phyloP scores from a whole-genome alignment of 2,797 vertebrate genomes.

The Tarsius wallacei region DNA sequence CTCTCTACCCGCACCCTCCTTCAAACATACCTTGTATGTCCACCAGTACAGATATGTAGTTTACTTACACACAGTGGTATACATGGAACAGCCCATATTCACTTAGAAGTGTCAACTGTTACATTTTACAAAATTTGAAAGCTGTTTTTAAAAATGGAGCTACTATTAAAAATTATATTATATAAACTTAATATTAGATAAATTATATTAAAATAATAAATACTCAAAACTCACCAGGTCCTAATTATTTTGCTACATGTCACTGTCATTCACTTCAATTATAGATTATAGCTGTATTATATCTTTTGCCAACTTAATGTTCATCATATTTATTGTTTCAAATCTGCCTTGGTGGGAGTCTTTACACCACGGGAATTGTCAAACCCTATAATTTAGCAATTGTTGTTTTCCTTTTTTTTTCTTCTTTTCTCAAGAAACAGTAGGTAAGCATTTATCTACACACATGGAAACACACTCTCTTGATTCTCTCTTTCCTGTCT shows the following conservation, averaged over 20 bases:
- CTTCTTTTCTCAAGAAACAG: neutral
- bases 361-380: neutral
- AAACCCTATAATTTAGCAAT: neutral
- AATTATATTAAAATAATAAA: neutral
- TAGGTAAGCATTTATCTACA: neutral
- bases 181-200: neutral
- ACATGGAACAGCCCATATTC: neutral
- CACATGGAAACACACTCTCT: neutral
- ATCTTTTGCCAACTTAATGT: neutral
- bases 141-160: neutral
- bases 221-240: neutral
- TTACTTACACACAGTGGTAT: neutral
- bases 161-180: slow-evolving; percentile 25
- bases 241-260: slow-evolving; percentile 5
- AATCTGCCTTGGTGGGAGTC: neutral
- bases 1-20: neutral
- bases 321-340: neutral
- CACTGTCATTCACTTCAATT: neutral
- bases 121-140: neutral
- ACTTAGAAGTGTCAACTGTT: neutral
- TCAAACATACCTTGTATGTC: neutral
- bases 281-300: neutral
- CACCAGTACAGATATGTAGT: neutral
- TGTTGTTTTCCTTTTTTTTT: neutral
- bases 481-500: neutral